These are phyloP conservation scores for Phyllotreta cruciferae DNA, from an alignment of 2,888 invertebrate genomes.

Conservation along the genomic window DNA sequence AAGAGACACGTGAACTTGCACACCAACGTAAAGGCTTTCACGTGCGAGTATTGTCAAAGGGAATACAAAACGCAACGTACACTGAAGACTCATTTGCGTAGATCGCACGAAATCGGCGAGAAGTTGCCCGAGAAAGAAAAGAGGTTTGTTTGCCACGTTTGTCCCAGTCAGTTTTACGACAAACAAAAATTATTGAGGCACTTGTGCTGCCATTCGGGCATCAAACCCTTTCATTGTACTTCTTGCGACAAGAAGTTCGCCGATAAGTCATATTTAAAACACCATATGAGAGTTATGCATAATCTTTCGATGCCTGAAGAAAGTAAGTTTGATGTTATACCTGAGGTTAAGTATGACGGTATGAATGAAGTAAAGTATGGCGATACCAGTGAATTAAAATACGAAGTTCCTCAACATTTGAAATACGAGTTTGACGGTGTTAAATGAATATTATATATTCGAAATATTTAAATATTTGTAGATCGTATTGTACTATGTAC, in stretches of 20 bases:
- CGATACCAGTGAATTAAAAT: constrained; percentile 10
- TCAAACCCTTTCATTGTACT: constrained; percentile 47
- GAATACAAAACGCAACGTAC: constrained; percentile 54
- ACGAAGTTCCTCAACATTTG: constrained; percentile 17
- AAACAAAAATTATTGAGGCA: constrained; percentile 49
- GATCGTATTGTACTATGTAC: too few relatives aligned
- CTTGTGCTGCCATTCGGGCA: constrained; percentile 48
- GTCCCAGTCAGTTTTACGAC: constrained; percentile 56
- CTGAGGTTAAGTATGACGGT: neutral
- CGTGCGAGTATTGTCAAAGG: constrained; percentile 62
- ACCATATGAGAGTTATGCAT: constrained; percentile 42
- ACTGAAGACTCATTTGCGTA: constrained; percentile 56
- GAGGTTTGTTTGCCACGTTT: constrained; percentile 48
- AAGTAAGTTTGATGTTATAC: neutral
- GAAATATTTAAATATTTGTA: too few relatives aligned
- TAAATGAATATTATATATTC: neutral
- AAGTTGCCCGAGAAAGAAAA: constrained; percentile 52
- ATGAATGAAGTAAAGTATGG: constrained; percentile 17
- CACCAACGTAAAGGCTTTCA: constrained; percentile 46
- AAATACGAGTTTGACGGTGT: constrained; percentile 17
- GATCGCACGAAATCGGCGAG: constrained; percentile 23
- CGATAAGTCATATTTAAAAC: constrained; percentile 50
- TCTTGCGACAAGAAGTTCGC: constrained; percentile 48
- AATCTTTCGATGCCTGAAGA: neutral
- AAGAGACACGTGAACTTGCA: constrained; percentile 47